Percentiles rank a stretch among this genome's conserved stretches.
Evolutionary conservation across 2,113 vertebrate species (phyloP).

Genomic region (Muntiacus muntjak): DNA sequence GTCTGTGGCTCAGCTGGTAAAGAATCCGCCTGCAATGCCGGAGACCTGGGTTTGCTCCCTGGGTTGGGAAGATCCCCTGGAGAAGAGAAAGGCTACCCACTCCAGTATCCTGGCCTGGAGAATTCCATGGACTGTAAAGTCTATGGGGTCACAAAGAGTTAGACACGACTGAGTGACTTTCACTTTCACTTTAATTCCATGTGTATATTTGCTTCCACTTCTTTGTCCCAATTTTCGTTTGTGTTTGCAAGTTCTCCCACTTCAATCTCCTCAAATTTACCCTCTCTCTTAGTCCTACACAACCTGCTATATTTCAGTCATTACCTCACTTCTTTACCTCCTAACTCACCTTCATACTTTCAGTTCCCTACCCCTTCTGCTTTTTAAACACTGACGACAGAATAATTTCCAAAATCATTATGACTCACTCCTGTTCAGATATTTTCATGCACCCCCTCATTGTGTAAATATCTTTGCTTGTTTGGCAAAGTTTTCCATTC

Average conservation of each 20-base stretch:
- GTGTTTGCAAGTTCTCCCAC: not conserved
- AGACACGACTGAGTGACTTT: fast-evolving
- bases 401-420: not conserved
- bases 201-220: not conserved
- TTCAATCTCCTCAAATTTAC: not conserved
- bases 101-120: not conserved
- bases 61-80: not conserved
- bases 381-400: not conserved
- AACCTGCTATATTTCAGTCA: not conserved
- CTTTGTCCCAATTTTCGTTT: not conserved
- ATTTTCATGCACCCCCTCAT: not conserved
- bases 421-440: not conserved
- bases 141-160: fast-evolving
- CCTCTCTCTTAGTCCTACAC: not conserved
- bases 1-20: not conserved
- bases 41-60: not conserved
- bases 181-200: not conserved
- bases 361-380: not conserved
- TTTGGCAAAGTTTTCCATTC: not conserved
- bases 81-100: not conserved
- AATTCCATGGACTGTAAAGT: not conserved
- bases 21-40: fast-evolving
- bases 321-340: not conserved
- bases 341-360: not conserved
- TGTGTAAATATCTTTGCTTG: not conserved